Evolutionary conservation across 2,113 vertebrate genomes (phyloP).

Genomic region (Theristicus caerulescens): DNA sequence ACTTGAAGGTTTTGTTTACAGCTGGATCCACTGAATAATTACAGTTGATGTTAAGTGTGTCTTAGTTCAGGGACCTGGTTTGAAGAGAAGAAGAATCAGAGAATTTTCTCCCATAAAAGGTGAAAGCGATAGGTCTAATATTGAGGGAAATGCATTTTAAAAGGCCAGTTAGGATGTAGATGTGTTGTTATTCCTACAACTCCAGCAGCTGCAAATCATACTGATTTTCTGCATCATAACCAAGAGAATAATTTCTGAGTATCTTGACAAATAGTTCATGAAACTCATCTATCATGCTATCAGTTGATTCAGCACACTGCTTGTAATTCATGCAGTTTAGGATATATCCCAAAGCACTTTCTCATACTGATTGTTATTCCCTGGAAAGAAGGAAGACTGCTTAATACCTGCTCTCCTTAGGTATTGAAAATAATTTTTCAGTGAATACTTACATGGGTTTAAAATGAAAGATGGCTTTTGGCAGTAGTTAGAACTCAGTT

Average conservation of each 20-base stretch:
- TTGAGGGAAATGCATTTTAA: background rate
- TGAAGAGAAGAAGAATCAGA: background rate
- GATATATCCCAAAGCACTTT: background rate
- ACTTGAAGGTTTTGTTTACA: background rate
- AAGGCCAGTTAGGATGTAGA: background rate
- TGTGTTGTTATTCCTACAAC: background rate
- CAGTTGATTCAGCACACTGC: background rate
- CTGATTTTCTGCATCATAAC: background rate
- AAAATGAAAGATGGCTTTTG: background rate
- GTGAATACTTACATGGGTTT: background rate
- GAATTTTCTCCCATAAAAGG: background rate
- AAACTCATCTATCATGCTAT: background rate
- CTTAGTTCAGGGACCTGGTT: background rate
- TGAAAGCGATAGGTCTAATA: background rate
- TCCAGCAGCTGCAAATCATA: background rate
- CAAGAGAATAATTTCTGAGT: background rate
- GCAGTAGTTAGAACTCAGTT: background rate
- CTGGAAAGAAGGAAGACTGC: background rate
- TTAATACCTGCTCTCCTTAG: background rate
- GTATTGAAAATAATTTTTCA: background rate
- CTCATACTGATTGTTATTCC: background rate
- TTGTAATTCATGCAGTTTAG: background rate
- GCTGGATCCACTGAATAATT: background rate
- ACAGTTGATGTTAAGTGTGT: background rate
- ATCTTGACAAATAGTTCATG: background rate